These are phyloP conservation scores for Fulica atra DNA, from an alignment of 2,113 vertebrate species.

Conservation along the genomic window DNA sequence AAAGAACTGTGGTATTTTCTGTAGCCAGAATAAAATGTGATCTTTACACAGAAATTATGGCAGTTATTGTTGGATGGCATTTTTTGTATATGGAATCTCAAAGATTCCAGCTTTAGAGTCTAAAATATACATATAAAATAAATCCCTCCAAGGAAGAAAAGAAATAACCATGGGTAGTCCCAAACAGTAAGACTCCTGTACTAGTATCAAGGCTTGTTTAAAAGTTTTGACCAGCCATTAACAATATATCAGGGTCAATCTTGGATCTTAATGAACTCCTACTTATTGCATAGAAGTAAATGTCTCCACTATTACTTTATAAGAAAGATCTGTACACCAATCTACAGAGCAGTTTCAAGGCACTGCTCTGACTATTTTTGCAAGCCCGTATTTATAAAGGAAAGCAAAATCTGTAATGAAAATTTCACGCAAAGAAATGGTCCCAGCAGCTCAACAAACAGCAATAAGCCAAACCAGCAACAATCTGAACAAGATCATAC, in stretches of 20 bases:
- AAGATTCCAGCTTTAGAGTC: not conserved
- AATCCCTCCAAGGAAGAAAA: not conserved
- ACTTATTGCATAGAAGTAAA: not conserved
- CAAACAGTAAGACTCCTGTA: not conserved
- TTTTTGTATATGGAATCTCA: not conserved
- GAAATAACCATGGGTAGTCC: not conserved
- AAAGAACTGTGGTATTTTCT: not conserved
- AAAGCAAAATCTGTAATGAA: not conserved
- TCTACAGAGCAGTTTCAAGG: not conserved
- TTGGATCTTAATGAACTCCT: not conserved
- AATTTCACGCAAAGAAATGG: fast-evolving
- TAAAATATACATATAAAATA: not conserved
- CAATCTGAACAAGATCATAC: not conserved
- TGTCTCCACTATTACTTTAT: not conserved
- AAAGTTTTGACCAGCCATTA: not conserved
- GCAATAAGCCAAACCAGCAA: not conserved
- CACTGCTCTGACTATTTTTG: not conserved
- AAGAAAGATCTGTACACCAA: not conserved
- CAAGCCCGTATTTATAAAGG: not conserved
- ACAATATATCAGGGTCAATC: not conserved
- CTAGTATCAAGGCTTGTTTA: not conserved
- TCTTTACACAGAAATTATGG: not conserved
- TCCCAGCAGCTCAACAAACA: not conserved
- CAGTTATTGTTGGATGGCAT: not conserved
- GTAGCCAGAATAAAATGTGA: not conserved